phyloP scores from a whole-genome alignment of 1,140 invertebrate species.

The Bombus pascuorum region DNA sequence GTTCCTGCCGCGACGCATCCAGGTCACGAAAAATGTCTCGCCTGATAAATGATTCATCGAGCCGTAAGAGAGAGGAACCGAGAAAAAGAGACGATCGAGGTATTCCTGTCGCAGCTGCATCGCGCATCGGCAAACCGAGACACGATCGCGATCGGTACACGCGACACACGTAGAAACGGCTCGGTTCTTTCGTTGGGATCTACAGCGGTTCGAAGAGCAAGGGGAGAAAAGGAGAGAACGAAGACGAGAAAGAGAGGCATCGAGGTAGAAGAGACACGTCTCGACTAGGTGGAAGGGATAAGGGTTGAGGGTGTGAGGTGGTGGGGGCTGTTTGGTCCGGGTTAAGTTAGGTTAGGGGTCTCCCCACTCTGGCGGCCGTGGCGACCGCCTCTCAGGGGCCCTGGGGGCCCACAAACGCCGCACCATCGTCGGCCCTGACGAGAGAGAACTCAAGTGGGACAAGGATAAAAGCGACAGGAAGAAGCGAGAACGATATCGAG shows the following conservation, averaged over 20 bases:
- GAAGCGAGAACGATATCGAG: slow-evolving; percentile 22
- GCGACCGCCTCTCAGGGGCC: slow-evolving; percentile 76
- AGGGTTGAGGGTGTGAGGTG: slow-evolving; percentile 64
- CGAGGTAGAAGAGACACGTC: neutral
- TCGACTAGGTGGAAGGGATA: slow-evolving; percentile 39
- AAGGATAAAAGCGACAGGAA: neutral
- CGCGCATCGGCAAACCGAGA: slow-evolving; percentile 21
- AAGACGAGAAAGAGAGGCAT: slow-evolving; percentile 3
- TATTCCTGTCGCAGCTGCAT: slow-evolving; percentile 24
- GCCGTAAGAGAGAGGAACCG: neutral
- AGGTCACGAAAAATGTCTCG: slow-evolving; percentile 14
- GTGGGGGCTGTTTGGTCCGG: slow-evolving; percentile 68
- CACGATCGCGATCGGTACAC: slow-evolving; percentile 41
- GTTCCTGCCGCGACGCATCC: neutral
- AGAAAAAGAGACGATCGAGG: slow-evolving; percentile 7
- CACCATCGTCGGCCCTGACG: slow-evolving; percentile 72
- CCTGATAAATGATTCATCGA: slow-evolving; percentile 39
- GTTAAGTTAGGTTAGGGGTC: slow-evolving; percentile 77
- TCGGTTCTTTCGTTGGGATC: slow-evolving; percentile 63
- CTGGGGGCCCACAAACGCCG: slow-evolving; percentile 76
- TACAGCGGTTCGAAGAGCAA: slow-evolving; percentile 3
- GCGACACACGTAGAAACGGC: slow-evolving; percentile 58
- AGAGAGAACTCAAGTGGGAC: slow-evolving; percentile 44
- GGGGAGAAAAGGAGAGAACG: neutral
- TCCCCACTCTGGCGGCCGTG: slow-evolving; percentile 47